Base-by-base conservation (phyloP, 2,797 vertebrate genomes). In the Rhyacichthys aspro region DNA sequence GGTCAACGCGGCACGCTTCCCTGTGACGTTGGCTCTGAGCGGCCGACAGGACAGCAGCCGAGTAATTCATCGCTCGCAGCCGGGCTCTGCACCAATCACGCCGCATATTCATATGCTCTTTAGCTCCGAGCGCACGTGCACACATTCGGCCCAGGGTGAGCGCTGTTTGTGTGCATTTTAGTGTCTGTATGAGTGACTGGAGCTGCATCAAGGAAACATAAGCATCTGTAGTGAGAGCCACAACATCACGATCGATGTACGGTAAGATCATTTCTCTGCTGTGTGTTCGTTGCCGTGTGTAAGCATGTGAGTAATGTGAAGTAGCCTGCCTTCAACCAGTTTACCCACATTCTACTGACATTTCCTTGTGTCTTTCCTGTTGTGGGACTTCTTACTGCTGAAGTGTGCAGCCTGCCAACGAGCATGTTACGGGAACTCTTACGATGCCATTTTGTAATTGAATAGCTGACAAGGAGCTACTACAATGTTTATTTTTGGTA, bases 201-300 rank as follows among this genome's bases (percentile, higher is more conserved):
- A 78, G 76, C 90, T 79, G 80, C 88, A 61, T 70, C 77, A 72
- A 74, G 82, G 70, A 76, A 80, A 74, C 80, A 69, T 72, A 77
- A 79, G 60, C 69, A 28, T 74, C 74, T 61, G 66, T 53, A 60
- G 69, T 74, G 72, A 84, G 76, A 70, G 79, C 79, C 79, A 43
- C 43, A 79, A 60, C 80, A 76, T 77, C 84, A 85, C 87, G 68
- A 87, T 78, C 81, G 66, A 94, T 94, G 93, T 94, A 94, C 79
- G 93, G 93, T 94, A 93, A 93, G 93, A 8, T 43, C 59, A 37
- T 67, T 46, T 48, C 38, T 47, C 8, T 19, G 18, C 0, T 64
- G 19, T 41, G 52, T 63, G 11, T 59, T 53, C 46, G 37, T 62
- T n/a, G 23, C 37, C 59, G 46, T n/a, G n/a, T 67, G 15, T 48